Conservation (phyloP, 2,888 invertebrate genomes). For the Caenorhabditis becei region DNA sequence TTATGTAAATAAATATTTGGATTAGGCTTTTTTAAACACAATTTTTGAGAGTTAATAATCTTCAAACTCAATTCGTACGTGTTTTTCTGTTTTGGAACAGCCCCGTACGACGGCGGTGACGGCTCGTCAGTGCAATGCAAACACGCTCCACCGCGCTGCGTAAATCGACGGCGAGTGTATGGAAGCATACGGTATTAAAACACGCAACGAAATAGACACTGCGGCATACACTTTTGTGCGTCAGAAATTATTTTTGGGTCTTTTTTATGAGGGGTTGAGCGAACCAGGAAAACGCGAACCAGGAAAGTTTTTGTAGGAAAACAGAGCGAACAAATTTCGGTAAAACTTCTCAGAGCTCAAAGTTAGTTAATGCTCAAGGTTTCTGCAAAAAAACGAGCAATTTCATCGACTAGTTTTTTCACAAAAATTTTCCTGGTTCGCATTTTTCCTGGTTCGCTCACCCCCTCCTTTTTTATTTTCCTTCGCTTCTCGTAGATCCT, state of each 20-base stretch:
- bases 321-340: too few relatives aligned
- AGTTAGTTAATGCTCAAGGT: too few relatives aligned
- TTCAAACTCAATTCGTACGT: not conserved
- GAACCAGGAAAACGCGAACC: too few relatives aligned
- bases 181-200: conserved; percentile 58
- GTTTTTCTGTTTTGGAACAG: not conserved
- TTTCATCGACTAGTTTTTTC: too few relatives aligned
- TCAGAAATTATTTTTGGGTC: conserved; percentile 40
- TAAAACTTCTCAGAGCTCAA: too few relatives aligned
- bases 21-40: too few relatives aligned
- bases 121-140: conserved; percentile 14
- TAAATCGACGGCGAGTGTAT: conserved; percentile 60
- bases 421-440: not conserved
- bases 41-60: too few relatives aligned
- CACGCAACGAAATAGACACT: conserved; percentile 58
- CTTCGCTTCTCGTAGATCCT: not conserved
- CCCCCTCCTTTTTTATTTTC: not conserved
- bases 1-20: too few relatives aligned
- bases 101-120: too few relatives aligned
- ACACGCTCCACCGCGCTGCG: conserved; percentile 40
- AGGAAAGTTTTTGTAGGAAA: too few relatives aligned
- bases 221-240: conserved; percentile 62
- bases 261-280: too few relatives aligned
- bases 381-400: too few relatives aligned
- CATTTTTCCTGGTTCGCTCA: not conserved